phyloP scores from a whole-genome alignment of 2,888 invertebrate genomes.

The Ptilodon capucinus region DNA sequence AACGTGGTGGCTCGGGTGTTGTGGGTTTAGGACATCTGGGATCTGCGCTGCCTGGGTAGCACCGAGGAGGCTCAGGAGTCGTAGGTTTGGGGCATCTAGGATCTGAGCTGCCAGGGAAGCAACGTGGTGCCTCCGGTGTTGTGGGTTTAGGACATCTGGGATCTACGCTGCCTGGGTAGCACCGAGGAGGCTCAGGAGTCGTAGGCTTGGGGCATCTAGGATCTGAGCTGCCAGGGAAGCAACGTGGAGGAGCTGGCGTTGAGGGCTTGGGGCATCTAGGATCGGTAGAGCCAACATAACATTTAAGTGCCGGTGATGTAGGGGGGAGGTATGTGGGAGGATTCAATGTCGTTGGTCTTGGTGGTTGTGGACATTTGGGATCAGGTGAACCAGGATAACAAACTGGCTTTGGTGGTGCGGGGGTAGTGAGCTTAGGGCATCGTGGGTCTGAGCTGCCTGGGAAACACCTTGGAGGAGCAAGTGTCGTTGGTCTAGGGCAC shows the following conservation, averaged over 20 bases:
- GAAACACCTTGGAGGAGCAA: background rate
- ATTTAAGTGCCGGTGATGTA: conserved; percentile 35
- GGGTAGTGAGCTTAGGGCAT: background rate
- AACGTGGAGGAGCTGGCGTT: conserved; percentile 31
- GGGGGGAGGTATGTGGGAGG: no score
- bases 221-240: conserved; percentile 49
- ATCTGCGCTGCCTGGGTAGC: conserved; percentile 32
- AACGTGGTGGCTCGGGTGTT: conserved; percentile 18
- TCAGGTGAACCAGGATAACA: conserved; percentile 36
- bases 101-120: conserved; percentile 49
- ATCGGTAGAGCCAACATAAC: conserved; percentile 39
- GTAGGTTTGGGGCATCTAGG: conserved; percentile 48
- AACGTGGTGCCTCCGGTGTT: conserved; percentile 29
- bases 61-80: conserved; percentile 21
- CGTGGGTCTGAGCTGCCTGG: background rate
- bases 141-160: conserved; percentile 46
- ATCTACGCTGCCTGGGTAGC: conserved; percentile 41
- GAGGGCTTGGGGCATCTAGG: conserved; percentile 42
- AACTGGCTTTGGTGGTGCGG: background rate
- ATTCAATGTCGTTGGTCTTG: background rate
- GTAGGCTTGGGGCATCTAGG: conserved; percentile 44
- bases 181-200: conserved; percentile 40
- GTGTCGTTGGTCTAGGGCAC: conserved; percentile 31
- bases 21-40: conserved; percentile 40
- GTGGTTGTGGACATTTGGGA: conserved; percentile 41